Evolutionary conservation across 1,140 invertebrate genomes (phyloP).

Genomic region (Drosophila pruinosa): DNA sequence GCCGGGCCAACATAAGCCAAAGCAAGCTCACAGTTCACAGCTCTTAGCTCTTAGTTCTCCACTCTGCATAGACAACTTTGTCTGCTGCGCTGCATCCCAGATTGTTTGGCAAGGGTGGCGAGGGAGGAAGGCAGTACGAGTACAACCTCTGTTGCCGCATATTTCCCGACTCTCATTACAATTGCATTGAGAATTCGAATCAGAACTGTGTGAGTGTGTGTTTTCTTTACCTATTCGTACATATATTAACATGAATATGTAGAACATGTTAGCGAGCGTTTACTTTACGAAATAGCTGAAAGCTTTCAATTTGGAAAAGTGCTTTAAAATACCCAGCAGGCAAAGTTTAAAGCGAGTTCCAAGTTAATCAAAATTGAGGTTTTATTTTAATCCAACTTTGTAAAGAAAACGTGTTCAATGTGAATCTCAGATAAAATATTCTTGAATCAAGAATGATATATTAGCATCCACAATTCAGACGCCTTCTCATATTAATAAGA

Average conservation of each 20-base stretch:
- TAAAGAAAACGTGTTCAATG: too few relatives aligned
- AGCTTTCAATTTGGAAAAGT: background rate
- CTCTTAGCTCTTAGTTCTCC: background rate
- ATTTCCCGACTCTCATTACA: constrained; percentile 50
- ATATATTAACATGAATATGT: constrained; percentile 16
- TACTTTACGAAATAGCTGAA: background rate
- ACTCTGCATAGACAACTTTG: constrained; percentile 4
- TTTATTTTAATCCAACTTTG: too few relatives aligned
- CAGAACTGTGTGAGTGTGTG: constrained; percentile 9
- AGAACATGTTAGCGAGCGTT: background rate
- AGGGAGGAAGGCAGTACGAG: background rate
- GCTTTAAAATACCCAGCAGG: background rate
- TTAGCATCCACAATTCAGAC: too few relatives aligned
- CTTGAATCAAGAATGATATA: too few relatives aligned
- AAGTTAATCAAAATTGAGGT: too few relatives aligned
- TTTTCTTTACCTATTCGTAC: background rate
- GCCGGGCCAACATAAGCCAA: too few relatives aligned
- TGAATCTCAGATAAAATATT: too few relatives aligned
- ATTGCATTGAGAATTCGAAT: constrained; percentile 60
- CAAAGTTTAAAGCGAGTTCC: too few relatives aligned
- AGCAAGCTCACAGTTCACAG: background rate
- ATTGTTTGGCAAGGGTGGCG: background rate
- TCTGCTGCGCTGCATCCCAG: background rate
- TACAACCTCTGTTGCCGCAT: background rate
- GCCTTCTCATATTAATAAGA: too few relatives aligned